Conservation (phyloP, 2,797 vertebrate genomes). For the Pseudochirops cupreus region DNA sequence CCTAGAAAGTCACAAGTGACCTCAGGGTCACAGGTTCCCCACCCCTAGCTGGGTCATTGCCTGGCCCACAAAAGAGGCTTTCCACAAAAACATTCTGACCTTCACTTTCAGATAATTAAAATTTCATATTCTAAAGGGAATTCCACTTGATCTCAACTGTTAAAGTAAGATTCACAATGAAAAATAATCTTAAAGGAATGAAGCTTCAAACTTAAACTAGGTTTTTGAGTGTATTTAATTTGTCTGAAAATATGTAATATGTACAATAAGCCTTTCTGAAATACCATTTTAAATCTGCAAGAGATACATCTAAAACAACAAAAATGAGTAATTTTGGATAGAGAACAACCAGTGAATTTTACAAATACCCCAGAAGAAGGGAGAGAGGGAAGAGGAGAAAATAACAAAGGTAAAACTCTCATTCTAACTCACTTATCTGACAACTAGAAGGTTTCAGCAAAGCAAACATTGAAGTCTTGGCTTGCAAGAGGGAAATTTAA, state of each 20-base stretch:
- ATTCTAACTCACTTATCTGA: not conserved
- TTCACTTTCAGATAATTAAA: conserved; percentile 4
- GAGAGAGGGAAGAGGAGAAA: not conserved
- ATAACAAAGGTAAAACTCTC: not conserved
- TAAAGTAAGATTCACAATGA: conserved; percentile 1
- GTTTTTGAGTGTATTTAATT: conserved; percentile 1
- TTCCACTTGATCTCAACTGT: not conserved
- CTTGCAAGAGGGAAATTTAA: not conserved
- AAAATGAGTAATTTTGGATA: not conserved
- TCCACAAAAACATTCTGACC: conserved; percentile 23
- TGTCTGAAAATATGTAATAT: conserved; percentile 21
- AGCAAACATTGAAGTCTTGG: not conserved
- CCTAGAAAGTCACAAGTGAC: no score
- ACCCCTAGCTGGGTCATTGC: not conserved
- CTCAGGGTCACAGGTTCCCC: no score
- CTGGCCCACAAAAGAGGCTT: conserved; percentile 9
- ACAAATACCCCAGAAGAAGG: not conserved
- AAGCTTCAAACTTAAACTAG: conserved; percentile 34
- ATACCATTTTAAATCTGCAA: not conserved
- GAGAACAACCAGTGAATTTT: not conserved
- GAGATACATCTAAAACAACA: not conserved
- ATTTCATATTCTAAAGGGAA: conserved; percentile 25
- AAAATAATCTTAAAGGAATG: conserved; percentile 18
- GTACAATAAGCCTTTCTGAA: conserved; percentile 20
- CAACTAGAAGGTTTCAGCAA: not conserved